Base-by-base conservation (phyloP, 1,140 invertebrate genomes). In the Heliconius congener region DNA sequence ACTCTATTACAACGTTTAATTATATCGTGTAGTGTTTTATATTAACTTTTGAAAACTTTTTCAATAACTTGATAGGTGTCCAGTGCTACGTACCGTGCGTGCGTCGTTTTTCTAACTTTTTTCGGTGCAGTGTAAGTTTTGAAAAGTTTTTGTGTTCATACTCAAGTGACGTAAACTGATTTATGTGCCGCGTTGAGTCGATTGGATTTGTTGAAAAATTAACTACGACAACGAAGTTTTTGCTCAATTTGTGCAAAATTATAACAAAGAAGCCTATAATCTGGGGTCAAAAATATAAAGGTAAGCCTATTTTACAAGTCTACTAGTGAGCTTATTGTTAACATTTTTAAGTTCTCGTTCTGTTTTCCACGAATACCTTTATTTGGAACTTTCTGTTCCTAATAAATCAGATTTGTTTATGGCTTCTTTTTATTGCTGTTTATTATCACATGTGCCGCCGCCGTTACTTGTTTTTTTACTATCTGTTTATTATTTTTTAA, bases 1-100 rank as follows among this genome's bases (percentile, higher is more conserved):
- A 83, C 81, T 77, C 87, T 85, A 83, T 86, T 83, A 82, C 82
- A 83, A 81, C 86, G 86, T 84, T 86, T 81, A 72, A 86, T 85
- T 87, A 81, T 81, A 82, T 79, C 80, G 84, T 85, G 82, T 77
- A 83, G 84, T 84, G 85, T 82, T 80, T 82, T 74, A 81, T 79
- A 79, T 66, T 19, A 80, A 81, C 81, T 77, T 76, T 75, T 74
- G 66, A 23, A 77, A 71, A 76, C 37, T 80, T 77, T 37, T 73
- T 71, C 60, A 66, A 66, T 30, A 30, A 13, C 23, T 66, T 13
- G 55, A 76, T 6, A 81, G 79, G 79, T 83, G 82, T 78, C 70
- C 66, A 82, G 83, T 86, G 83, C 60, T 78, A 57, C 57, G 8
- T 71, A 70, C 57, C 30, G 81, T 82, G 84, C 70, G 80, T 83